Evolutionary conservation across 1,140 invertebrate genomes (phyloP), one percentile per base, ranked within the genome.

Genomic region (Pseudomyrmex dendroicus): DNA sequence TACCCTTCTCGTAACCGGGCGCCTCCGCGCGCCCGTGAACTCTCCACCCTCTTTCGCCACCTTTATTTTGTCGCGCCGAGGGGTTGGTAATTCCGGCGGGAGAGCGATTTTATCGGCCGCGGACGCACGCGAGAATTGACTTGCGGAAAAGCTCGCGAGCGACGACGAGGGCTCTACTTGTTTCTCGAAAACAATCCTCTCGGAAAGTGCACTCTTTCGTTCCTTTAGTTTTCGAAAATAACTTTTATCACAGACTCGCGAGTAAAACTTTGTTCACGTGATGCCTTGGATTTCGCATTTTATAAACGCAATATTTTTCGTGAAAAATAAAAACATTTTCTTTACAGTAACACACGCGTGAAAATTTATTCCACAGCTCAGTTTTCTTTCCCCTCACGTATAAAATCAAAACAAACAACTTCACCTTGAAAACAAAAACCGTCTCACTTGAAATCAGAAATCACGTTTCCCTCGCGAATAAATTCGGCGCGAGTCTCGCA

Each of bases 41-140:
- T 20, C 72, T 17, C n/a, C 73, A 15, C 54, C 62, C 44, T 67
- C 17, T 10, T 44, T 62, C 17, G 74, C 83, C 83, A 76, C 68
- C 83, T 74, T 25, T 59, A 68, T 64, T 15, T 86, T 64, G 57
- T 84, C 74, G 80, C 77, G 46, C 25, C 25, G 73, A 89, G 80
- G 87, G 85, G 86, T 84, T 91, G 89, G 87, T 86, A 88, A 91
- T 90, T 89, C 85, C 73, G 80, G 74, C 78, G 82, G 46, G 84
- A 50, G 44, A 84, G 91, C 90, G 92, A 94, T 93, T 90, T 93
- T 94, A 93, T 93, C 93, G 93, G 92, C 92, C 22, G 92, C 73
- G 85, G 52, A 52, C 72, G 46, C 48, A 67, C 25, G 25, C 44
- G 17, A 12, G 56, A 8, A 64, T 10, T 15, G 78, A 85, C 70